phyloP scores from a whole-genome alignment of 2,113 vertebrate genomes.

The Coptodon bakossiorum region DNA sequence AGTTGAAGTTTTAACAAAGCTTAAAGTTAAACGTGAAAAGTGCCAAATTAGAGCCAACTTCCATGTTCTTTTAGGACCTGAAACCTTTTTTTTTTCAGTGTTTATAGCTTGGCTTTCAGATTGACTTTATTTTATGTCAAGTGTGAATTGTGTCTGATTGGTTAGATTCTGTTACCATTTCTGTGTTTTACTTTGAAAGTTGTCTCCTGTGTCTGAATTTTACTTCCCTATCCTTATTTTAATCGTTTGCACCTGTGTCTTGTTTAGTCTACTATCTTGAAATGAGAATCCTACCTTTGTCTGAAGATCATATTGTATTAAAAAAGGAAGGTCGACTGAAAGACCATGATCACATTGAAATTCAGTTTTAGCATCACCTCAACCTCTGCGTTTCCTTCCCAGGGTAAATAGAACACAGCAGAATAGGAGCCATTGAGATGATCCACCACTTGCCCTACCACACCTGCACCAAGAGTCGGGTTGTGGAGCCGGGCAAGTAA shows the following conservation, averaged over 20 bases:
- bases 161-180: not conserved
- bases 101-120: not conserved
- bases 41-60: not conserved
- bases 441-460: not conserved
- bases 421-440: not conserved
- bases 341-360: not conserved
- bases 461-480: not conserved
- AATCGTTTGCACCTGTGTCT: not conserved
- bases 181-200: not conserved
- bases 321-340: not conserved
- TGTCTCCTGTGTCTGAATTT: not conserved
- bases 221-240: not conserved
- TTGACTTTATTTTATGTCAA: not conserved
- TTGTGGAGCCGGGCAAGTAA: not conserved
- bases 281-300: not conserved
- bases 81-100: not conserved
- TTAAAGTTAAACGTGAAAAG: not conserved
- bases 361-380: not conserved
- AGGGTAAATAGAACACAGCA: not conserved
- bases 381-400: not conserved
- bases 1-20: not conserved
- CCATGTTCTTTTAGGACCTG: not conserved
- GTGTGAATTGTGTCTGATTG: not conserved
- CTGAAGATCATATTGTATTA: not conserved
- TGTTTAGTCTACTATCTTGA: not conserved